Base-by-base conservation (phyloP, 2,797 vertebrate genomes). In the Halcyon leucocephala region DNA sequence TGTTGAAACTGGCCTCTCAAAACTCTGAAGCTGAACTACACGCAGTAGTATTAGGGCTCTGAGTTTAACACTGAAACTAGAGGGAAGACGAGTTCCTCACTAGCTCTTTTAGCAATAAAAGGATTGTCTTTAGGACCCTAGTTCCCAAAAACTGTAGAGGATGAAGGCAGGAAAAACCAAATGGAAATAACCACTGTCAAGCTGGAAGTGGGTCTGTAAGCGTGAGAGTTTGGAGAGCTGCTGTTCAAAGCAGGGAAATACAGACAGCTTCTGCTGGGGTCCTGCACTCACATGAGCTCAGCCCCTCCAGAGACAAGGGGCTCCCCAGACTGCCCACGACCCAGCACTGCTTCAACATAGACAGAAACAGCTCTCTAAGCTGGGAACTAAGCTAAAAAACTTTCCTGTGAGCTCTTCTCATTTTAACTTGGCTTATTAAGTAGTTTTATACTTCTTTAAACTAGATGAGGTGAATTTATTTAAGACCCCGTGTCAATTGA, bases 341-440 rank as follows among this genome's bases (percentile, higher is more conserved):
- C 16, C 41, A 61, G 41, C 15, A 2, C 2, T 28, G 65, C 14
- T 0, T 28, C 9, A 64, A 58, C 5, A 3, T 0, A 0, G 37
- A 14, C 10, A 46, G 22, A 46, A 80, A 74, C 4, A 1, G 4
- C 1, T 8, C 57, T 60, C 73, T 42, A 51, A 25, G 49, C 42
- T 84, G 48, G 29, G 6, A 62, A n/a, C 33, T 7, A 6, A 44
- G 14, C 6, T 54, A 25, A 79, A 61, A 35, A 77, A 28, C 28
- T 76, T 31, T 37, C 20, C 54, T 69, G 4, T 17, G 14, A 83
- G 55, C 57, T 72, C 41, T 14, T 54, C 26, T 46, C 4, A n/a
- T 58, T 79, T 82, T 28, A 61, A 86, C 39, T 29, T 15, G 20
- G 24, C 18, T 82, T 62, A 28, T 44, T 54, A 44, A 76, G 39